Evolutionary conservation across 1,140 invertebrate genomes (phyloP), one percentile per base, ranked within the genome.

Genomic region (Pectinophora gossypiella): DNA sequence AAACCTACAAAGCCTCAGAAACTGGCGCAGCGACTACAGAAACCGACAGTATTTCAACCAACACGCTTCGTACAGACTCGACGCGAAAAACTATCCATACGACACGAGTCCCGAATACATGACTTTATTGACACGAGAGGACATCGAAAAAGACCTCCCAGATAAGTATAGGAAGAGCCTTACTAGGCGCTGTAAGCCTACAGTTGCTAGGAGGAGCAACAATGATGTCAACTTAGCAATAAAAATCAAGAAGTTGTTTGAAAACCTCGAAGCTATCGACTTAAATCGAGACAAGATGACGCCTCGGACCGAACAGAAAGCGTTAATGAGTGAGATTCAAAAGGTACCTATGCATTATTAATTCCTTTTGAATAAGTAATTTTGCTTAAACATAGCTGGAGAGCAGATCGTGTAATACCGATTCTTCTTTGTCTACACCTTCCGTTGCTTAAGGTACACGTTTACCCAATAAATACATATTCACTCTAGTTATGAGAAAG

Each of bases 121-220:
- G 69, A 81, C 71, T 0, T 56, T 88, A 3, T 44, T 88, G 0
- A 74, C 73, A 0, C 64, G 85, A 56, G 81, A 84, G 4, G 87
- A 88, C 36, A 84, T 89, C 9, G 87, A 85, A 49, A 87, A 85
- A 57, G 87, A 89, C 54, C 60, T 89, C 0, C 87, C 87, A 0
- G 84, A 89, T 52, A 88, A 88, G 54, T 88, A 84, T 48, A 82
- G 54, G 35, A 87, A 67, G 60, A 80, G 62, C 22, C 60, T 89
- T 3, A 16, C 74, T 6, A 64, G 71, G 20, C 66, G 61, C 22
- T 62, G 61, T 3, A 88, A 82, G 46, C 72, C 69, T 1, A 72
- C 68, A 1, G 66, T 80, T 4, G 69, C 79, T 0, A 72, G 77
- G 44, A 76, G 79, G 59, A 68, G 50, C 9, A 76, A 72, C n/a